Percentiles rank a stretch among this genome's conserved stretches.
Conservation (phyloP, 2,113 vertebrate genomes). For the Nothocercus nigrocapillus region DNA sequence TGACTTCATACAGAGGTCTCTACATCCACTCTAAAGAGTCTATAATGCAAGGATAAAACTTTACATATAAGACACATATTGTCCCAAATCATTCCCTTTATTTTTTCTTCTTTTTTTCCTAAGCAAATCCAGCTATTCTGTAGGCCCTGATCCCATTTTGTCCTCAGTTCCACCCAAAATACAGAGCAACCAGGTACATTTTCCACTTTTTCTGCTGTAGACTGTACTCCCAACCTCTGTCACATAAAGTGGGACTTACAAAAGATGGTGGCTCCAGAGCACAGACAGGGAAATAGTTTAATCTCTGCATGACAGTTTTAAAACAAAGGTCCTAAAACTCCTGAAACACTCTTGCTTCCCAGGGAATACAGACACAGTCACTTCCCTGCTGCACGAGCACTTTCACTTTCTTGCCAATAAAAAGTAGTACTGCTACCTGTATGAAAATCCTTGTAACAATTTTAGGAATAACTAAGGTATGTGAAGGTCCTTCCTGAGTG, state of each 20-base stretch:
- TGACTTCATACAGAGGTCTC: too few relatives aligned
- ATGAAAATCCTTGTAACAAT: not conserved
- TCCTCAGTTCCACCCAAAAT: not conserved
- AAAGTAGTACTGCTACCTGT: not conserved
- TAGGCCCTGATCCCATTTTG: not conserved
- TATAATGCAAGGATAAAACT: not conserved
- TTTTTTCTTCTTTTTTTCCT: too few relatives aligned
- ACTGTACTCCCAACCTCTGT: not conserved
- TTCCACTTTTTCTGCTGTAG: not conserved
- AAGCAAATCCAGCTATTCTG: not conserved
- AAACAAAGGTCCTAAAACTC: not conserved
- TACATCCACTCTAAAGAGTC: not conserved
- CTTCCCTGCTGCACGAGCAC: rapidly evolving
- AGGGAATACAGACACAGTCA: not conserved
- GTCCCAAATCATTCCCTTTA: not conserved
- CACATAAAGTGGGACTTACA: not conserved
- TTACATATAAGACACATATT: not conserved
- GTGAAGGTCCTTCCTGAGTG: not conserved
- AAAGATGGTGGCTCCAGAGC: not conserved
- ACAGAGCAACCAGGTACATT: not conserved
- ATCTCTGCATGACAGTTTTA: rapidly evolving
- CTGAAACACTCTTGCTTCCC: not conserved
- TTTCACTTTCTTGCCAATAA: not conserved
- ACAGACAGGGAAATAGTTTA: not conserved
- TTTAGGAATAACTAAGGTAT: not conserved